Base-by-base conservation (phyloP, 2,113 vertebrate species). In the Onychostruthus taczanowskii region DNA sequence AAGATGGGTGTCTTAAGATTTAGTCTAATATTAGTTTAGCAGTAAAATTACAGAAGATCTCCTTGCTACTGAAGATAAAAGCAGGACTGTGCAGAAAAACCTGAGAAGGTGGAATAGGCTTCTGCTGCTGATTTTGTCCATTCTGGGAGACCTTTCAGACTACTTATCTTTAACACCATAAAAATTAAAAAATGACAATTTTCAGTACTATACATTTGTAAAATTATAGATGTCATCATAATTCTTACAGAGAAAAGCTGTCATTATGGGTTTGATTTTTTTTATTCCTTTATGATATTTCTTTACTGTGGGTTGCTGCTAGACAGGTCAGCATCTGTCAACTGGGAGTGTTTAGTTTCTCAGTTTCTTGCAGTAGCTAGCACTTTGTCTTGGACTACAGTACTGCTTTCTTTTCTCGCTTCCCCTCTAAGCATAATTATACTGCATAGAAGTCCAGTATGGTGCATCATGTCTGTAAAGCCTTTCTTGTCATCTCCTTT, bases 401-500 rank as follows among this genome's bases (percentile, higher is more conserved):
- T 92, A 26, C 89, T 81, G 84, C 93, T 92, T 94, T 95, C 68
- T 95, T 84, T 50, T 22, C 93, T 84, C 3, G 4, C 88, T 86
- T 95, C 73, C 68, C 59, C 33, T 93, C 76, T 22, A 63, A 90
- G 89, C 83, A 72, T 64, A 63, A 91, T 96, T 50, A n/a, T 75
- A 61, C 73, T 89, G 69, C 83, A 87, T 47, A 72, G 68, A 86
- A 92, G 73, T 89, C 83, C 83, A 70, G 76, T 87, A 44, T 90
- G 83, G 64, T 92, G 66, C 43, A 80, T 96, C 62, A 52, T 23
- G 61, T 94, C 68, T 81, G 33, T 72, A 67, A 78, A 78, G 73
- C 47, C 86, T 91, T 93, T 93, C 84, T 89, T 90, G 72, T 74
- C 39, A 24, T 89, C 68, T 68, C 52, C 73, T 97, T 84, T 89